phyloP scores from a whole-genome alignment of 2,797 vertebrate genomes.

The Brotula barbata region DNA sequence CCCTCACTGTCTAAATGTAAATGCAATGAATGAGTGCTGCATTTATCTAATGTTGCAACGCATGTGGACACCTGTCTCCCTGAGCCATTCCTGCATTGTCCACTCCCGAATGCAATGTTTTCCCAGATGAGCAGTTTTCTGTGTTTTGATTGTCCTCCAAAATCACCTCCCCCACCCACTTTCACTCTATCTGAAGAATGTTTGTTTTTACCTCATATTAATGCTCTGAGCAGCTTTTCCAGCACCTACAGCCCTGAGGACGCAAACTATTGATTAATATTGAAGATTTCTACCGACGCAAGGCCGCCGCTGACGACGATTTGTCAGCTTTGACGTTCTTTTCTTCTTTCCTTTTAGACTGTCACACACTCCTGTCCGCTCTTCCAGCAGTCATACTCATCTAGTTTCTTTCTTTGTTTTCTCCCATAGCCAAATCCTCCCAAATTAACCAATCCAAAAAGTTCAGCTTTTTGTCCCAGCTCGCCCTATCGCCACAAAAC shows the following conservation, averaged over 20 bases:
- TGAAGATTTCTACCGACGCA: too few species aligned
- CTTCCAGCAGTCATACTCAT: constrained; percentile 17
- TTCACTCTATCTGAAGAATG: constrained; percentile 37
- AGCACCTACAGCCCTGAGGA: constrained; percentile 15
- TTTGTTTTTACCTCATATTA: constrained; percentile 36
- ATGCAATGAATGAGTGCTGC: constrained; percentile 71
- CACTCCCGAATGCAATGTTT: constrained; percentile 55
- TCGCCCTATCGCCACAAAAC: constrained; percentile 81
- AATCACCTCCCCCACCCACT: constrained; percentile 19
- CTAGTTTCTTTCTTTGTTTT: constrained; percentile 66
- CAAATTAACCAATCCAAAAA: constrained; percentile 81
- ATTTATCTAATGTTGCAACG: constrained; percentile 71
- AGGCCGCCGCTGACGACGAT: too few species aligned
- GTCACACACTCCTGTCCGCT: too few species aligned
- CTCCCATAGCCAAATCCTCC: constrained; percentile 79
- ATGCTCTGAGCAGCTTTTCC: constrained; percentile 11
- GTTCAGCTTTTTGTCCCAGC: constrained; percentile 85
- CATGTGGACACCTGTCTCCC: constrained; percentile 67
- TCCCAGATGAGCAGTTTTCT: constrained; percentile 50
- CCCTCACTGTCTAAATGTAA: constrained; percentile 72
- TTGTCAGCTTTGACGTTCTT: too few species aligned
- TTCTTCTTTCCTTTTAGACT: background rate
- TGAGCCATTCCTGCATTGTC: constrained; percentile 67
- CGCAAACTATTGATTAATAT: background rate
- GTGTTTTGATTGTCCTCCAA: constrained; percentile 60